Base-by-base conservation (phyloP, 2,888 invertebrate genomes). In the Drosophila histrio region DNA sequence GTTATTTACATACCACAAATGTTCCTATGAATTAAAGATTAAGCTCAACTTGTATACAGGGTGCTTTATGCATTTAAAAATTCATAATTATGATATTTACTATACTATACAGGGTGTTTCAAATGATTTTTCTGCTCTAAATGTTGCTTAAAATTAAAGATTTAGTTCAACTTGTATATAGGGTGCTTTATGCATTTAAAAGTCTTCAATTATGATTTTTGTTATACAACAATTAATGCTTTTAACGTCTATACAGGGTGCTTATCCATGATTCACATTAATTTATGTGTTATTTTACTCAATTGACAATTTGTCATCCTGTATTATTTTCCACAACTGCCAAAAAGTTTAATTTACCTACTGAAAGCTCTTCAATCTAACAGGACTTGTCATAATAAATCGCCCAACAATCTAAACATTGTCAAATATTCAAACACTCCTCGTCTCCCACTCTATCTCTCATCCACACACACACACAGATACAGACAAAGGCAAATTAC, bases 351-450 rank as follows among this genome's bases (percentile, higher is more conserved):
- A 69, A 69, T 67, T 67, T 47, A 52, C n/a, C 65, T 59, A 39
- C 44, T 72, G 21, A 63, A 77, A 63, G 56, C 56, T 57, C 69
- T 64, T 66, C 68, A 65, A 58, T 47, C 62, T 61, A 75, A 88
- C 72, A 72, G 72, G 65, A 65, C 63, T 83, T 83, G 80, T 72
- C 88, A 84, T 65, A 63, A 88, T 72, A 87, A 88, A 80, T 80
- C 78, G 77, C 62, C 62, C 61, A 72, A 72, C 87, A 86, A 88
- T 79, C 77, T 65, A 76, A 68, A 79, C 68, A 83, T 86, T 61
- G 67, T 47, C 41, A 69, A 72, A 72, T 54, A 75, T 75, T 62
- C 72, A 46, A 64, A 32, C 34, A 34, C 24, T 41, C 22, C 43
- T 8, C 21, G 5, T 44, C 30, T 2, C 7, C 15, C n/a, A 4